A percentile compares a stretch with the other conserved stretches of the same genome.
phyloP scores from a whole-genome alignment of 2,797 vertebrate species.

The Balearica regulorum region DNA sequence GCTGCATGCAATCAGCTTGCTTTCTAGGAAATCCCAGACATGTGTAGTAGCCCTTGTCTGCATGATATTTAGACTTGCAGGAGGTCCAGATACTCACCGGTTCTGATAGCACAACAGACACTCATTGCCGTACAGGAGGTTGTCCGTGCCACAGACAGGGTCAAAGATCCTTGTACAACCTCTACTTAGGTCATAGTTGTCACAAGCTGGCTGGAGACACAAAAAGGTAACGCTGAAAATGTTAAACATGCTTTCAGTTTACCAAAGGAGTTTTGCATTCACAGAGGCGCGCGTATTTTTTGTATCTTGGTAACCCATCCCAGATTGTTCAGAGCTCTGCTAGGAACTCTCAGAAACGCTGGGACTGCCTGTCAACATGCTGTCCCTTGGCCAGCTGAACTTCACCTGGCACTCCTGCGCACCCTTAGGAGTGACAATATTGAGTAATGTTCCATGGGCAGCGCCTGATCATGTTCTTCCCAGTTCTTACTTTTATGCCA shows the following conservation, averaged over 20 bases:
- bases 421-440: not conserved
- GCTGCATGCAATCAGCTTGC: not conserved
- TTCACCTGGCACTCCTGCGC: not conserved
- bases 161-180: conserved; percentile 33
- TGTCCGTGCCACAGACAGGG: conserved; percentile 60
- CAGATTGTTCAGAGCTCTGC: not conserved
- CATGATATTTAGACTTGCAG: not conserved
- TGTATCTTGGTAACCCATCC: not conserved
- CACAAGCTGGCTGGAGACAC: conserved; percentile 45
- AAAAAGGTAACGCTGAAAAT: not conserved
- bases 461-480: not conserved
- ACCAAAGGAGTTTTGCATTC: not conserved
- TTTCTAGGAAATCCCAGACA: conserved; percentile 44
- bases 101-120: conserved; percentile 48
- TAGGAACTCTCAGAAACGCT: not conserved
- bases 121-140: conserved; percentile 29
- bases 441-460: not conserved
- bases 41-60: not conserved
- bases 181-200: not conserved
- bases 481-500: not conserved
- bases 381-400: not conserved
- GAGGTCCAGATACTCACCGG: conserved; percentile 32
- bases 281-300: not conserved
- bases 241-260: not conserved
- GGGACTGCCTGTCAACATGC: not conserved